Evolutionary conservation across 2,888 invertebrate species (phyloP).

Genomic region (Horisme vitalbata): DNA sequence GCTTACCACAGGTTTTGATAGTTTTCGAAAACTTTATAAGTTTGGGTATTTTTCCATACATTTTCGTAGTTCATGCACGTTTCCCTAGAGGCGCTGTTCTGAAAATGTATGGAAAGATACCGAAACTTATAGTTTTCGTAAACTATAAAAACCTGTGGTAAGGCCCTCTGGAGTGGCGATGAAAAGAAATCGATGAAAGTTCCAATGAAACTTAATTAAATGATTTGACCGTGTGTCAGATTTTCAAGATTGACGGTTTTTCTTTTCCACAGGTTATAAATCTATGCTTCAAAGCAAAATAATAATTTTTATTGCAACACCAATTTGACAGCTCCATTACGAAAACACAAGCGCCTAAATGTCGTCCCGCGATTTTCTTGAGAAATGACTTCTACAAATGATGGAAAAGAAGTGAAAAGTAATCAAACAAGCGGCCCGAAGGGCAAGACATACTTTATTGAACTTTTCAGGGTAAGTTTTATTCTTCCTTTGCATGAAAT

Average conservation of each 20-base stretch:
- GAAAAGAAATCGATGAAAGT: too few species aligned
- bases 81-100: too few species aligned
- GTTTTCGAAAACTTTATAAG: too few species aligned
- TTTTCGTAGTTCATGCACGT: too few species aligned
- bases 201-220: background rate
- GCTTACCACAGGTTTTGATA: too few species aligned
- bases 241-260: constrained; percentile 1
- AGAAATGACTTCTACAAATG: constrained; percentile 84
- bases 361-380: constrained; percentile 82
- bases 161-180: too few species aligned
- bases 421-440: constrained; percentile 71
- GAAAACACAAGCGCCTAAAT: constrained; percentile 83
- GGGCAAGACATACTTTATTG: constrained; percentile 78
- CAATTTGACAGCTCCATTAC: constrained; percentile 77
- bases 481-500: constrained; percentile 48
- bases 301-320: constrained; percentile 48
- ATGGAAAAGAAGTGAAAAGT: constrained; percentile 81
- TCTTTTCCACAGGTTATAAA: constrained; percentile 2
- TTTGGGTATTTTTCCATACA: too few species aligned
- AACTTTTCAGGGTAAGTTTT: constrained; percentile 77
- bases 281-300: background rate
- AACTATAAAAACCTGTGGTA: too few species aligned
- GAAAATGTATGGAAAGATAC: too few species aligned
- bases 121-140: too few species aligned
- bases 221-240: background rate